Conservation (phyloP, 2,797 vertebrate genomes). For the Manis javanica region DNA sequence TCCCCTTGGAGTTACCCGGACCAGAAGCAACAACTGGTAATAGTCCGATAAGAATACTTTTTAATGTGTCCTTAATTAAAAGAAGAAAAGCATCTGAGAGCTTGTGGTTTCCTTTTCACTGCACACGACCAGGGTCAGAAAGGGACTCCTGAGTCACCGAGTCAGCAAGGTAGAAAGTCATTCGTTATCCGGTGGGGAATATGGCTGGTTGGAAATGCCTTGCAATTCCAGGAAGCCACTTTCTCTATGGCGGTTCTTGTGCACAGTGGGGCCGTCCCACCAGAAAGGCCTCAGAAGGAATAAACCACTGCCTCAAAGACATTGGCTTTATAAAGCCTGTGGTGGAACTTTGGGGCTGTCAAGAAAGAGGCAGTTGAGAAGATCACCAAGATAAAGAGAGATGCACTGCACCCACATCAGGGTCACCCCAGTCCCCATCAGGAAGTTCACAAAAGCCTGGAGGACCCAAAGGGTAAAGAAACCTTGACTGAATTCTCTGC, state of each 20-base stretch:
- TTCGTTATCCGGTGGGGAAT: not conserved
- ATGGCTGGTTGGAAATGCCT: not conserved
- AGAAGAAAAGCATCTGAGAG: not conserved
- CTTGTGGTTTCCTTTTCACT: not conserved
- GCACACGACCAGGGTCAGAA: not conserved
- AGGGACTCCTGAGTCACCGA: not conserved
- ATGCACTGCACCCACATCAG: not conserved
- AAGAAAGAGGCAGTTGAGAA: slow-evolving; percentile 42
- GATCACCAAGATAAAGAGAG: slow-evolving; percentile 12
- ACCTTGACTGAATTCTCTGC: slow-evolving; percentile 55
- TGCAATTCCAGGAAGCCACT: not conserved
- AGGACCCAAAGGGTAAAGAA: slow-evolving; percentile 32
- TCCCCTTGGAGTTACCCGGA: not conserved
- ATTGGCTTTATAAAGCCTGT: not conserved
- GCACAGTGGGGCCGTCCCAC: not conserved
- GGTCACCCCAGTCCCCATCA: slow-evolving; percentile 3
- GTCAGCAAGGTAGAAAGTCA: not conserved
- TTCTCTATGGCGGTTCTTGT: not conserved
- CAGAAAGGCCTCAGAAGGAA: not conserved
- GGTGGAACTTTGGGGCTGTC: not conserved
- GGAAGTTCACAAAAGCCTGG: not conserved
- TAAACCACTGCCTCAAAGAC: not conserved
- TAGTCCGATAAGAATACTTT: not conserved
- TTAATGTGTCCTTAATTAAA: slow-evolving; percentile 12
- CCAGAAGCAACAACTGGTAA: not conserved